Percentiles rank a stretch among this genome's conserved stretches.
These are phyloP conservation scores for Pelobates fuscus DNA, from an alignment of 2,113 vertebrate species.

Conservation along the genomic window DNA sequence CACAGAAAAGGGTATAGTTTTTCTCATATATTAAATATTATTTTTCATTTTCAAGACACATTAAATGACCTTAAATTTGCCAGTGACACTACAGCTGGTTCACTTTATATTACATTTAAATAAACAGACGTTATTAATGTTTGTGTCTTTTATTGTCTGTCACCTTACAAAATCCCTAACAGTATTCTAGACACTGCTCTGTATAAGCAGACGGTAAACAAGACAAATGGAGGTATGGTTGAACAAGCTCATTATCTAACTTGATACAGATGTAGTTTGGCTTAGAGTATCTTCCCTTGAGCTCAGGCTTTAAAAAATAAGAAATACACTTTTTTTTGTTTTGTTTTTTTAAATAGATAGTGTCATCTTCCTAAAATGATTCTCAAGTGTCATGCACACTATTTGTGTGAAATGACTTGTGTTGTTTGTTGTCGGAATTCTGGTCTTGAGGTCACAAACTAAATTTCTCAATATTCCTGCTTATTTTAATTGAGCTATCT, in stretches of 20 bases:
- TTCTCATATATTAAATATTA: constrained; percentile 32
- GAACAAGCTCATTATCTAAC: constrained; percentile 4
- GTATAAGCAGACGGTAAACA: not conserved
- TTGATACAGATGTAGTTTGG: not conserved
- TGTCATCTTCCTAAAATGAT: too few relatives aligned
- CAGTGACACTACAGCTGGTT: not conserved
- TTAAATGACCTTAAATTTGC: constrained; percentile 30
- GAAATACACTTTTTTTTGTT: too few relatives aligned
- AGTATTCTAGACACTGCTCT: not conserved
- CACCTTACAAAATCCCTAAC: not conserved
- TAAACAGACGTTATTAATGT: constrained; percentile 16
- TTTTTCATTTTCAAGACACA: constrained; percentile 28
- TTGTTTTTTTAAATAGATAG: too few relatives aligned
- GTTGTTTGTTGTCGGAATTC: too few relatives aligned
- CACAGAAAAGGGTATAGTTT: constrained; percentile 3
- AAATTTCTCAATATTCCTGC: too few relatives aligned
- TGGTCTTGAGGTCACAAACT: too few relatives aligned
- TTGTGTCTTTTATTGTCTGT: constrained; percentile 2
- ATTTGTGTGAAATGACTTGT: too few relatives aligned
- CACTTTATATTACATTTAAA: constrained; percentile 29
- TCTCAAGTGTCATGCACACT: too few relatives aligned
- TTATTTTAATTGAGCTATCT: too few relatives aligned
- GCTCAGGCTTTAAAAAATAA: too few relatives aligned
- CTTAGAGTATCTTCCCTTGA: not conserved
- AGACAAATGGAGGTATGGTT: not conserved